These are phyloP conservation scores for Felis catus DNA, from an alignment of 2,113 vertebrate genomes.

Conservation along the genomic window F.catus_Fca126_mat1.0 CM031411.1:13959501-13960000, in stretches of 20 bases:
- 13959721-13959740: neutral
- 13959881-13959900: neutral
- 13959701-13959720: neutral
- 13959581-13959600: neutral
- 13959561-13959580: neutral
- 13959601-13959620: neutral
- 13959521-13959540: neutral
- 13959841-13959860: neutral
- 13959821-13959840: neutral
- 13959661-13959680: neutral
- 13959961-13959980: neutral
- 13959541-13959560: neutral
- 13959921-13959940: neutral
- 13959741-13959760: neutral
- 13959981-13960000: too few relatives aligned
- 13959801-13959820: neutral
- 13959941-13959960: neutral
- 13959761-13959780: neutral
- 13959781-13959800: neutral
- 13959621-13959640: neutral
- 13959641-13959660: neutral
- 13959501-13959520: neutral
- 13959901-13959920: neutral
- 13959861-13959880: neutral
- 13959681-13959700: too few relatives aligned